phyloP scores from a whole-genome alignment of 2,888 invertebrate species.

The Balanococcus diminutus region DNA sequence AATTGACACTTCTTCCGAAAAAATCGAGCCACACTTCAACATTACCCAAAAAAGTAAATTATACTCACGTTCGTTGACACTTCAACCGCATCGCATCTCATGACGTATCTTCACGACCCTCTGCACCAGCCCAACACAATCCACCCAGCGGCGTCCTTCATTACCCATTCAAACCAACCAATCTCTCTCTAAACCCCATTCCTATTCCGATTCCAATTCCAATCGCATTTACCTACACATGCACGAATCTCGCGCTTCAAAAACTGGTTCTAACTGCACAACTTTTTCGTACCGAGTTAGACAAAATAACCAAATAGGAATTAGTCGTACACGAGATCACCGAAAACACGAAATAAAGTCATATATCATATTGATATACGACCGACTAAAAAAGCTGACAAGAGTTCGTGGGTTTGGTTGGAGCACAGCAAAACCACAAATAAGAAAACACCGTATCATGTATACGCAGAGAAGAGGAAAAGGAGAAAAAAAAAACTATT shows the following conservation, averaged over 20 bases:
- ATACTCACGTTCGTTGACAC: too few relatives aligned
- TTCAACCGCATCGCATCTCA: too few relatives aligned
- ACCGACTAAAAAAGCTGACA: conserved; percentile 46
- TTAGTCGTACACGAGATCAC: conserved; percentile 39
- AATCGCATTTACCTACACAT: not conserved
- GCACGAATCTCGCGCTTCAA: not conserved
- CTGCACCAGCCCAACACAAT: too few relatives aligned
- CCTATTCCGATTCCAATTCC: not conserved
- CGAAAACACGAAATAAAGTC: conserved; percentile 48
- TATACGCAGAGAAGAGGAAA: not conserved
- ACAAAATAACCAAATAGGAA: conserved; percentile 34
- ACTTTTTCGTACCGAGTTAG: not conserved
- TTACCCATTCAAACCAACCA: too few relatives aligned
- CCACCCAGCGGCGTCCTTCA: too few relatives aligned
- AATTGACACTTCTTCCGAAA: too few relatives aligned
- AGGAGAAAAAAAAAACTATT: not conserved
- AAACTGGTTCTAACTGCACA: not conserved
- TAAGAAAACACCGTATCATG: not conserved
- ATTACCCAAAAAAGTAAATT: too few relatives aligned
- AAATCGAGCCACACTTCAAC: too few relatives aligned
- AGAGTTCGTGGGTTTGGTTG: conserved; percentile 32
- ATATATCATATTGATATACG: conserved; percentile 49
- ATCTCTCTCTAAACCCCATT: not conserved
- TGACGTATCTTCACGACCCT: too few relatives aligned
- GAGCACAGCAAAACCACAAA: not conserved